Evolutionary conservation across 2,113 vertebrate species (phyloP).

Genomic region (human (Homo sapiens)): GRCh38 chr13:55594001-55594500

Average conservation of each 20-base stretch:
- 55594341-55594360: not conserved
- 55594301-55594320: not conserved
- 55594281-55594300: not conserved
- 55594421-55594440: slow-evolving; percentile 47
- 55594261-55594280: not conserved
- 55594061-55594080: not conserved
- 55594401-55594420: not conserved
- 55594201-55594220: not conserved
- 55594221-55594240: not conserved
- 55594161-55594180: not conserved
- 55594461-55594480: slow-evolving; percentile 46
- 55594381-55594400: slow-evolving; percentile 31
- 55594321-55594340: not conserved
- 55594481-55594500: not conserved
- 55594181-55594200: not conserved
- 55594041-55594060: not conserved
- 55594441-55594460: not conserved
- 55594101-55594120: not conserved
- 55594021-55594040: not conserved
- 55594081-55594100: not conserved
- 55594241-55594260: not conserved
- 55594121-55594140: not conserved
- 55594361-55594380: not conserved
- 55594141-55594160: not conserved
- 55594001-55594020: not conserved